Base-by-base conservation (phyloP, 2,888 invertebrate genomes). In the Allophyes oxyacanthae region DNA sequence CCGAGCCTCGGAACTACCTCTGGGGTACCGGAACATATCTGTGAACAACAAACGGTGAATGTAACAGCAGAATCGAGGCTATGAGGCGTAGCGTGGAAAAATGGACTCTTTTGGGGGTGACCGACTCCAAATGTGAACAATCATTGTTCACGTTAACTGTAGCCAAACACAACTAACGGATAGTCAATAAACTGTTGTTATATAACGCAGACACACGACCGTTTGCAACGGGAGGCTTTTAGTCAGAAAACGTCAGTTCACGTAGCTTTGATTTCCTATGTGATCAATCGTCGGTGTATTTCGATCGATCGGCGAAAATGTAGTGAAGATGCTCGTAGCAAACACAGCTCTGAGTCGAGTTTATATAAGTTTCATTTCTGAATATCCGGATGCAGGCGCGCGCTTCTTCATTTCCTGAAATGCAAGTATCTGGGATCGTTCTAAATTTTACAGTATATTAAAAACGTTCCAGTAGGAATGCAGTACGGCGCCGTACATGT, bases 61-160 rank as follows among this genome's bases (percentile, higher is more conserved):
- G 49, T 53, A 49, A 49, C 42, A 55, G 34, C 34, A n/a, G 43
- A 62, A 49, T 54, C 69, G 65, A 74, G 71, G 76, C 73, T 71
- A 69, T 65, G 66, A 65, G 72, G 64, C 77, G 77, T 72, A 64
- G 42, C 57, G 55, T 62, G 64, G 75, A 81, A 75, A 81, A 81
- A 80, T 75, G 61, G 60, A 71, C 71, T 77, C 73, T 79, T 79
- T 80, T 74, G 72, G 74, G 78, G 78, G 77, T 85, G 81, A 83
- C 81, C 76, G 81, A 82, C 76, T 78, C 72, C 72, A 60, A 79
- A 79, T 78, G 76, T 82, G 77, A 72, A 73, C 72, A 51, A 59
- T 63, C 75, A 78, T 78, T 79, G 80, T 78, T 79, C 72, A 59
- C 43, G 53, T 50, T 74, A 72, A 73, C 74, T 72, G 76, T 73